Percentiles rank a stretch among this genome's conserved stretches.
Evolutionary conservation across 2,888 invertebrate genomes (phyloP).

Genomic region (Crematogaster levior): DNA sequence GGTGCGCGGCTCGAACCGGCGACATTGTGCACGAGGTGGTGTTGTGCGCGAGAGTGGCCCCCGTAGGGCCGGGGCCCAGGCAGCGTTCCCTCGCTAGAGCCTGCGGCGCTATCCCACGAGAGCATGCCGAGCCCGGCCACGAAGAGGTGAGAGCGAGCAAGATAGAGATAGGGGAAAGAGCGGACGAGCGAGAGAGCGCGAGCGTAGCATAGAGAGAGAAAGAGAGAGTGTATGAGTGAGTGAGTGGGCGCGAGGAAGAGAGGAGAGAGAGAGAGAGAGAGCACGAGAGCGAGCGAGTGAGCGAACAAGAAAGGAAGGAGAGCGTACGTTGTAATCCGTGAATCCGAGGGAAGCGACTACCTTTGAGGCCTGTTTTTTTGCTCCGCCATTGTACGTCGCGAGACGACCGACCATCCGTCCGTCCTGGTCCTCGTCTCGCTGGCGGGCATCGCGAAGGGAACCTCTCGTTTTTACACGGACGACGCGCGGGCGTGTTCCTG

Average conservation of each 20-base stretch:
- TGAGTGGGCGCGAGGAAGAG: neutral
- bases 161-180: constrained; percentile 60
- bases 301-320: constrained; percentile 35
- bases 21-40: constrained; percentile 68
- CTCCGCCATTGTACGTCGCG: constrained; percentile 78
- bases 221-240: neutral
- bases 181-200: constrained; percentile 5
- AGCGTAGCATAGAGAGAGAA: constrained; percentile 53
- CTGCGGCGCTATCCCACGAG: constrained; percentile 51
- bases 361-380: constrained; percentile 72
- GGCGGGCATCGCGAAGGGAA: constrained; percentile 70
- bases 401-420: constrained; percentile 20
- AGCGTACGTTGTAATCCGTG: constrained; percentile 49
- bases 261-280: neutral
- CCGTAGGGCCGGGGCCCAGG: constrained; percentile 53
- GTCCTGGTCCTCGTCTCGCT: constrained; percentile 58
- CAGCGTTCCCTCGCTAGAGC: constrained; percentile 46
- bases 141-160: constrained; percentile 71
- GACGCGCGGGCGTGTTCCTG: constrained; percentile 48
- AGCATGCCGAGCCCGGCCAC: constrained; percentile 66
- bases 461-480: constrained; percentile 56
- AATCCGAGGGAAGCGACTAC: constrained; percentile 68
- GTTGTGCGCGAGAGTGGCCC: constrained; percentile 56
- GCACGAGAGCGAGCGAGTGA: constrained; percentile 9
- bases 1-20: constrained; percentile 61